Base-by-base conservation (phyloP, 1,140 invertebrate genomes). In the Argopecten irradians region DNA sequence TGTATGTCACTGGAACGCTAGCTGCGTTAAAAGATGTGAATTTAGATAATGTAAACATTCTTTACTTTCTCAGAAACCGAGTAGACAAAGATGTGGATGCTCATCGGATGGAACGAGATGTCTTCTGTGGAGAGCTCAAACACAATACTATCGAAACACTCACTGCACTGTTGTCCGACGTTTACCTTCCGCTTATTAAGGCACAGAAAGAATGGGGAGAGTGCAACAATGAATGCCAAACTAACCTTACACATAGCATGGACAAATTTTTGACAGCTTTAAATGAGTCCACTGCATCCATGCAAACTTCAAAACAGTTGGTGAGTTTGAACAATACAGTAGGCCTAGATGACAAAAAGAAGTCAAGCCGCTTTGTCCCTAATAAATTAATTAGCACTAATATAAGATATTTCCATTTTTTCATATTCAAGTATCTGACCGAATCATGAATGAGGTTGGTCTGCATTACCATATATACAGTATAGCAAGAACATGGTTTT, bases 101-200 rank as follows among this genome's bases (percentile, higher is more conserved):
- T 2, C 92, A 86, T 39, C 91, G 93, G 43, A 95, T 95, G 92
- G 94, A 95, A 87, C 92, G 93, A 91, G 94, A 95, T 87, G 93
- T 95, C 13, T 94, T 93, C 86, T 95, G 94, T 91, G 95, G 95
- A 16, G 95, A 95, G 89, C 91, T 95, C 33, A 95, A 95, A 85
- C 93, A 93, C 83, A 95, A 94, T 89, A 93, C 94, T 14, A 94
- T 95, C 19, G 94, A 95, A 89, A 93, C 93, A 55, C 88, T 95
- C 1, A 94, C 92, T 34, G 91, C 94, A 71, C 87, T 95, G 33
- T 90, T 95, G 84, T 93, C 93, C 8, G 94, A 95, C 89, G 93
- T 95, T 32, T 95, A 94, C 84, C 92, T 95, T 28, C 94, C 95
- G 13, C 89, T 95, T 22, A 89, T 95, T 1, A 93, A 93, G 85